Base-by-base conservation (phyloP, 2,797 vertebrate species). In the Loris lydekkerianus region DNA sequence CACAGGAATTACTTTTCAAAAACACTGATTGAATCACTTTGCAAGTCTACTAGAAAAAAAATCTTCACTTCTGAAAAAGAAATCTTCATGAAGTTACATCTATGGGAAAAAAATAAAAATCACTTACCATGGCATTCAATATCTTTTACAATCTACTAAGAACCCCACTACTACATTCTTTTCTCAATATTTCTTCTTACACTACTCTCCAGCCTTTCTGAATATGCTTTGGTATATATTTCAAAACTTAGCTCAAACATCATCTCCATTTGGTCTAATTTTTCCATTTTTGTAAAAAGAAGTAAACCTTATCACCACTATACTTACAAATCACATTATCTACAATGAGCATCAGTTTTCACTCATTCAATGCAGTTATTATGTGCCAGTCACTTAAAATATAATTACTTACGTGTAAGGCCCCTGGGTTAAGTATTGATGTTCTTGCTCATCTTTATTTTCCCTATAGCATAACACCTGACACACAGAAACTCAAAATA, bases 401-500 rank as follows among this genome's bases (percentile, higher is more conserved):
- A 94, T 40, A 91, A 96, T 29, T 75, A 31, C 5, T 40, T 84
- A 8, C 73, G 15, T 46, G 31, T 82, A 89, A 78, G 7, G 27
- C 6, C n/a, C 27, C 46, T 89, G 65, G 61, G 21, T 60, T 75
- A 81, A 80, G 14, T 65, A 90, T 10, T 7, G 15, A 87, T 20
- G 4, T 77, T 94, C n/a, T 86, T 73, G 23, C 56, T 77, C 46
- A 78, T 46, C 40, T 60, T 96, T 11, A 67, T 75, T 89, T 85
- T 85, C 29, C 29, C 61, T 40, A 73, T 2, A 58, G 82, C 49
- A 23, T 43, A 81, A 89, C 17, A 72, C 20, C 15, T 20, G 14
- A 73, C 27, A 90, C 70, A 86, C 8, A 91, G n/a, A 89, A 86
- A 78, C 20, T 90, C 46, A 90, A 89, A 91, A 86, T 75, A 89